Evolutionary conservation across 2,888 invertebrate genomes (phyloP), one percentile per base, ranked within the genome.

Genomic region (Xestoiulus laeticollis): DNA sequence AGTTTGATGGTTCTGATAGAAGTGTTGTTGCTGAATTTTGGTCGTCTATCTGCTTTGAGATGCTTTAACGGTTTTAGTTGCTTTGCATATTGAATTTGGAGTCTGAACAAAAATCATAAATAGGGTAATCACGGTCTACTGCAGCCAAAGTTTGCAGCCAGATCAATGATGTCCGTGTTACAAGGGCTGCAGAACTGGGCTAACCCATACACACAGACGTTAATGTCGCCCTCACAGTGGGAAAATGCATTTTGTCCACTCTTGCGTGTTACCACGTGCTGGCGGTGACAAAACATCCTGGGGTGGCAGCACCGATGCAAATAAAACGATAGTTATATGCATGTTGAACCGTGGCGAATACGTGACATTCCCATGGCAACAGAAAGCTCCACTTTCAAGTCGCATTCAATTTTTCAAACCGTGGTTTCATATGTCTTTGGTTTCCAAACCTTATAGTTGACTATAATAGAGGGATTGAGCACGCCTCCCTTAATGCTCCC

Each of bases 301-400:
- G 78, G 78, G 78, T 78, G 78, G 78, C 5, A 26, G 78, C 78
- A 78, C 30, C 16, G 78, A 78, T 78, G 78, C 78, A 78, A 78
- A 78, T 78, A 30, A 78, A 78, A 78, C 78, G 78, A 30, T 78
- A 78, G 78, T 78, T 78, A 78, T 78, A 32, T 30, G 78, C 30
- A 78, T 78, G 78, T 30, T 26, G 78, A 78, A 78, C 78, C 30
- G 30, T 8, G 4, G 78, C 78, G 30, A 30, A 78, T 30, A 78
- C 78, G 78, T 78, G 78, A 30, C 30, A 78, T 78, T 78, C 26
- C 78, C 78, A 78, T 78, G 78, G 30, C 26, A 78, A 78, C 78
- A 78, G 16, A 30, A 30, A 30, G 78, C 78, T 78, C 30, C 26
- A 14, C 78, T 12, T 78, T 3, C 78, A 26, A 14, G 78, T 78